These are phyloP conservation scores for Proales similis DNA, from an alignment of 1,140 invertebrate genomes.

Conservation along the genomic window DNA sequence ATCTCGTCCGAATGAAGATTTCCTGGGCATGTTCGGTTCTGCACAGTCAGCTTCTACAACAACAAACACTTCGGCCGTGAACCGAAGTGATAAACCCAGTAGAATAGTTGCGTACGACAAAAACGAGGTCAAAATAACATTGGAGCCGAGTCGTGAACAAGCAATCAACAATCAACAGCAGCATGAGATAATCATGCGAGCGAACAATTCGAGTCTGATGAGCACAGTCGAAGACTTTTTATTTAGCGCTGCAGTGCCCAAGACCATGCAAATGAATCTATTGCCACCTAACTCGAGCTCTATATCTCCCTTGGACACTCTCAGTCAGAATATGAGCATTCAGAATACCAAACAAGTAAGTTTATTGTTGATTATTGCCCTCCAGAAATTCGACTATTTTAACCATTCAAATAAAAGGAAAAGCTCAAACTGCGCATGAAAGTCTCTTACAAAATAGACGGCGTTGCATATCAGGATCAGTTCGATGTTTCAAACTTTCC, in stretches of 20 bases:
- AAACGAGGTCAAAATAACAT: slow-evolving; percentile 32
- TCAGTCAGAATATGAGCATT: slow-evolving; percentile 3
- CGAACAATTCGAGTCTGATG: slow-evolving; percentile 7
- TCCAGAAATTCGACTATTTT: neutral
- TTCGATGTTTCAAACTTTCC: slow-evolving; percentile 29
- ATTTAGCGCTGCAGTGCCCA: slow-evolving; percentile 25
- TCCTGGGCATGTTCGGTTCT: no score
- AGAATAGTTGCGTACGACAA: slow-evolving; percentile 18
- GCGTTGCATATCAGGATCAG: slow-evolving; percentile 1
- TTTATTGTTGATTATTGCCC: neutral
- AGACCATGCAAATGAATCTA: slow-evolving; percentile 14
- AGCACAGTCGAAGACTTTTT: slow-evolving; percentile 25
- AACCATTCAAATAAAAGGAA: slow-evolving; percentile 15
- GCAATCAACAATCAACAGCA: slow-evolving; percentile 13
- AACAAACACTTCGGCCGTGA: neutral
- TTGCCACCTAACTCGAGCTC: slow-evolving; percentile 13
- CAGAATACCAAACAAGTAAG: slow-evolving; percentile 32
- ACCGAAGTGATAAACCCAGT: neutral
- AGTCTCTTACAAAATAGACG: slow-evolving; percentile 12
- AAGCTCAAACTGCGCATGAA: slow-evolving; percentile 4
- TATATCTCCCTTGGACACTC: slow-evolving; percentile 3
- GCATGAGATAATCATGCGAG: slow-evolving; percentile 25
- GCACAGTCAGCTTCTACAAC: neutral
- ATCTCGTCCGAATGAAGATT: no score
- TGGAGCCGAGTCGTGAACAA: slow-evolving; percentile 13